Conservation (phyloP, 2,797 vertebrate genomes). For the Champsocephalus esox region DNA sequence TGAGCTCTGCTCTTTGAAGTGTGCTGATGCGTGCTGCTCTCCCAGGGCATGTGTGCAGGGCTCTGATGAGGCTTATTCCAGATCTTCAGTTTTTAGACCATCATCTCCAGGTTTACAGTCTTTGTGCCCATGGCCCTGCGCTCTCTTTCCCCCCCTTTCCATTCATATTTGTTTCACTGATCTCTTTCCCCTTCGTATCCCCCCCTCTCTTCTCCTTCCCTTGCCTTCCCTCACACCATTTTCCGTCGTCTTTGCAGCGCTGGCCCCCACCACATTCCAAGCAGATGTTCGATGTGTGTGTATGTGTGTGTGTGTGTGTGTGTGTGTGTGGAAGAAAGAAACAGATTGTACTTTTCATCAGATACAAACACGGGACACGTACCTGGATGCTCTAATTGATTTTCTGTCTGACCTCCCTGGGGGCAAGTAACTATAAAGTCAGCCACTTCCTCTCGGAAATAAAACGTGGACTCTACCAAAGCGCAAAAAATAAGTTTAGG, state of each 20-base stretch:
- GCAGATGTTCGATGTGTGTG: slow-evolving; percentile 63
- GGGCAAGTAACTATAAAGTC: slow-evolving; percentile 7
- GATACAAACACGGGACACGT: slow-evolving; percentile 13
- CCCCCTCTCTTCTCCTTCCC: slow-evolving; percentile 8
- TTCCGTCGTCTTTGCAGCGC: slow-evolving; percentile 58
- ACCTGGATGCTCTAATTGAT: slow-evolving; percentile 31
- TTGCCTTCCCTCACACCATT: slow-evolving; percentile 53
- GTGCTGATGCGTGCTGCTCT: slow-evolving; percentile 60
- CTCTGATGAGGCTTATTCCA: slow-evolving; percentile 65
- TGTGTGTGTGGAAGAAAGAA: slow-evolving; percentile 21
- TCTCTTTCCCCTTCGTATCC: slow-evolving; percentile 31
- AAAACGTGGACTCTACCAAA: slow-evolving; percentile 36
- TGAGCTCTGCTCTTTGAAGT: slow-evolving; percentile 73
- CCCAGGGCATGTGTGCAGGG: slow-evolving; percentile 66
- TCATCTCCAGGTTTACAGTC: slow-evolving; percentile 68
- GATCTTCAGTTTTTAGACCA: slow-evolving; percentile 65
- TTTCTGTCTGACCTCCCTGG: slow-evolving; percentile 44
- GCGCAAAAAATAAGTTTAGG: neutral
- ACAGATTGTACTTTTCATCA: slow-evolving; percentile 34
- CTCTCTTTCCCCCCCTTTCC: slow-evolving; percentile 21
- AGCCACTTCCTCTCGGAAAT: slow-evolving; percentile 27
- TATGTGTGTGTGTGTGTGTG: slow-evolving; percentile 1
- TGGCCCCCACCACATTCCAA: slow-evolving; percentile 57
- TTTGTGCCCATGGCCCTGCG: slow-evolving; percentile 23
- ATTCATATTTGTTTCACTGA: slow-evolving; percentile 61